A percentile compares a stretch with the other conserved stretches of the same genome.
Evolutionary conservation across 2,797 vertebrate genomes (phyloP).

Genomic region (Acanthopagrus latus): DNA sequence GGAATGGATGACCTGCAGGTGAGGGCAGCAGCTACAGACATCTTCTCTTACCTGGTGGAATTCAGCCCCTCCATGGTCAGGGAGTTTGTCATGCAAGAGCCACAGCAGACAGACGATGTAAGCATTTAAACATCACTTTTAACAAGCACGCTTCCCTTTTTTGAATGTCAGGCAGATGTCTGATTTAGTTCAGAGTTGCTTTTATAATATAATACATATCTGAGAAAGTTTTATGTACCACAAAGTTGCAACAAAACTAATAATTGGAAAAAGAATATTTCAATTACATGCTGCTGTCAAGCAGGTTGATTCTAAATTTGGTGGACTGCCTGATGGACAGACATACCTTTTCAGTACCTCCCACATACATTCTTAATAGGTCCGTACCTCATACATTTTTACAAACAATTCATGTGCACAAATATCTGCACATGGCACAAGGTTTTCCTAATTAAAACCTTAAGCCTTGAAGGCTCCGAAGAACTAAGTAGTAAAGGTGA

Average conservation of each 20-base stretch:
- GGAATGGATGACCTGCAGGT: slow-evolving; percentile 99
- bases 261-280: neutral
- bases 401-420: neutral
- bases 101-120: slow-evolving; percentile 97
- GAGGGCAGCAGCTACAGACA: slow-evolving; percentile 97
- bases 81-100: slow-evolving; percentile 99
- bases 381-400: neutral
- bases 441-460: neutral
- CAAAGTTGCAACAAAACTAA: neutral
- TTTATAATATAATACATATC: neutral
- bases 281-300: neutral
- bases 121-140: slow-evolving; percentile 6
- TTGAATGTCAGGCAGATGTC: neutral
- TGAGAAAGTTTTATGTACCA: neutral
- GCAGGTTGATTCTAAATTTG: neutral
- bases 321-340: neutral
- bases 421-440: neutral
- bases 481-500: neutral
- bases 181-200: neutral
- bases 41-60: slow-evolving; percentile 99
- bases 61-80: slow-evolving; percentile 99
- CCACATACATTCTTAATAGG: neutral
- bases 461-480: neutral
- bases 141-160: neutral
- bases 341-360: neutral